A percentile compares a stretch with the other conserved stretches of the same genome.
These are phyloP conservation scores for Pogonophryne albipinna DNA, from an alignment of 2,797 vertebrate species.

Conservation along the genomic window DNA sequence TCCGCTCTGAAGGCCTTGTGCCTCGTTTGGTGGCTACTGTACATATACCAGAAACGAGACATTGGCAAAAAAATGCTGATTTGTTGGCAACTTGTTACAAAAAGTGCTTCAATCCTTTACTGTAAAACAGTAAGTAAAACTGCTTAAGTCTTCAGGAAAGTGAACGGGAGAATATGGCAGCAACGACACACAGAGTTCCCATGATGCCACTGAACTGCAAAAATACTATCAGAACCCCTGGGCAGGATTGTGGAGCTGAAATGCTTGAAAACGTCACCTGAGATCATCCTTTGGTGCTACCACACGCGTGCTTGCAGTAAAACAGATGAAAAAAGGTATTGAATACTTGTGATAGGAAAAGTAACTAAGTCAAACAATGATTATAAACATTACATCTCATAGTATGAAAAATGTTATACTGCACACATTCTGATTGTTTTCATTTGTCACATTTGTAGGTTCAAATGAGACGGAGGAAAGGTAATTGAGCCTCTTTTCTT, in stretches of 20 bases:
- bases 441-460: conserved; percentile 30
- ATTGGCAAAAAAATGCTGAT: conserved; percentile 87
- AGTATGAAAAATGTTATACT: conserved; percentile 40
- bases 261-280: conserved; percentile 85
- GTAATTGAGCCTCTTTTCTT: conserved; percentile 9
- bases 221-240: conserved; percentile 70
- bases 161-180: conserved; percentile 74
- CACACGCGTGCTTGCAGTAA: conserved; percentile 46
- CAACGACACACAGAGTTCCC: conserved; percentile 63
- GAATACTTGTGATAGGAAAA: conserved; percentile 75
- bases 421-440: conserved; percentile 53
- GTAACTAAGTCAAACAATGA: conserved; percentile 53
- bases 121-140: conserved; percentile 74
- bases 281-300: conserved; percentile 81
- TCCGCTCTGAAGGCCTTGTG: conserved; percentile 62
- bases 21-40: conserved; percentile 74
- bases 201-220: conserved; percentile 68
- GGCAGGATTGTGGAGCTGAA: conserved; percentile 85
- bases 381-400: conserved; percentile 39
- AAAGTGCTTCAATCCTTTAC: conserved; percentile 94
- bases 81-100: conserved; percentile 94
- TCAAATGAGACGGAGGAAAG: conserved; percentile 17
- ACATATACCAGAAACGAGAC: conserved; percentile 72
- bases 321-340: conserved; percentile 50
- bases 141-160: conserved; percentile 72